Conservation (phyloP, 2,113 vertebrate species). For the Oenanthe oenanthe region DNA sequence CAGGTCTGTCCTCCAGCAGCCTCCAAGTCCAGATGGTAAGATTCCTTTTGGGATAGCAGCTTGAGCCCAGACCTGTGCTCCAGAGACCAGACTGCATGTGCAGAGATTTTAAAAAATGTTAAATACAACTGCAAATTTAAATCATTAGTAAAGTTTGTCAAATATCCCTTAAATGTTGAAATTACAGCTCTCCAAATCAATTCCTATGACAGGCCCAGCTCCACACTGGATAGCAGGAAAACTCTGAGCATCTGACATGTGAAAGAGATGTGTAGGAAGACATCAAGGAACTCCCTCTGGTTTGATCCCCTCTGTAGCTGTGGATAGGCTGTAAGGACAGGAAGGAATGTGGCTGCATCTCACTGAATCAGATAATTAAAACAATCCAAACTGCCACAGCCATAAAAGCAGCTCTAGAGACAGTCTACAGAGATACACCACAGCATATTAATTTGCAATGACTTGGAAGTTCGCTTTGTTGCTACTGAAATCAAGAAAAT, state of each 20-base stretch:
- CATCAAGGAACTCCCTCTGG: background rate
- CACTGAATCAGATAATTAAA: background rate
- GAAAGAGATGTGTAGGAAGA: background rate
- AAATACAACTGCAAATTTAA: background rate
- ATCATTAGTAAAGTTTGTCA: background rate
- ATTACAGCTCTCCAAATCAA: background rate
- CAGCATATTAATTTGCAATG: background rate
- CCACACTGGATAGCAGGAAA: background rate
- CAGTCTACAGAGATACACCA: background rate
- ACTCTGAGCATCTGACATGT: background rate
- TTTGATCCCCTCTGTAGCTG: background rate
- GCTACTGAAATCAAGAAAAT: background rate
- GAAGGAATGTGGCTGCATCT: background rate
- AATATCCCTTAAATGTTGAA: background rate
- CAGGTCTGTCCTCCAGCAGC: background rate
- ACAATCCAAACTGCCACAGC: background rate
- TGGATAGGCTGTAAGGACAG: background rate
- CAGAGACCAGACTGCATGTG: background rate
- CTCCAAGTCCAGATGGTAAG: background rate
- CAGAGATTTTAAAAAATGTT: background rate
- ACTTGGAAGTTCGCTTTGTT: background rate
- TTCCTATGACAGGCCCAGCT: background rate
- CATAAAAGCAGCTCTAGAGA: background rate
- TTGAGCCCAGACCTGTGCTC: background rate
- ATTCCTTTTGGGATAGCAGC: background rate